These are phyloP conservation scores for Axinella damicornis DNA, from an alignment of 37 sponge, comb jelly and placozoan species.

Conservation along the genomic window DNA sequence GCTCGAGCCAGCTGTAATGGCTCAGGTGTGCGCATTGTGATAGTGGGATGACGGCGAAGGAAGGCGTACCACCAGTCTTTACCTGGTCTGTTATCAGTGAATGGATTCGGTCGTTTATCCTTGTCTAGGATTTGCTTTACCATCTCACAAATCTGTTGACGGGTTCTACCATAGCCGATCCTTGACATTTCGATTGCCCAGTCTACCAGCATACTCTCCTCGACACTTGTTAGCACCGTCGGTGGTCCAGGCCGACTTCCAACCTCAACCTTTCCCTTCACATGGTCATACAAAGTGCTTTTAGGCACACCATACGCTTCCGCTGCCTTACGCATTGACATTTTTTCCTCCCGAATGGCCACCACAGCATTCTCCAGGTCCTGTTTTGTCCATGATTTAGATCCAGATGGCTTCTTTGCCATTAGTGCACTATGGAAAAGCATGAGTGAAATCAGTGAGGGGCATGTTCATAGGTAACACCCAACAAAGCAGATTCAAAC, in stretches of 20 bases:
- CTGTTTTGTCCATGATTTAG: neutral
- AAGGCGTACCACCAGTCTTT: constrained; percentile 62
- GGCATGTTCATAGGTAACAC: no score
- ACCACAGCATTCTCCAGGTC: neutral
- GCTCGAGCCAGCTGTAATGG: constrained; percentile 13
- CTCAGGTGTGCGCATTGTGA: constrained; percentile 23
- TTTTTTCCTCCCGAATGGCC: constrained; percentile 3
- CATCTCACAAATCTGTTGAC: constrained; percentile 21
- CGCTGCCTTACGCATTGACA: constrained; percentile 42
- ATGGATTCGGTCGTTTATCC: constrained; percentile 42
- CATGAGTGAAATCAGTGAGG: no score
- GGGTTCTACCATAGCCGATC: constrained; percentile 54
- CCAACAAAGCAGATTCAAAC: no score
- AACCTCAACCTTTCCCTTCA: constrained; percentile 12
- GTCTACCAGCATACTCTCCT: constrained; percentile 35
- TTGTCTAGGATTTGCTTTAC: constrained; percentile 42
- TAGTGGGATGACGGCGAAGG: constrained; percentile 6
- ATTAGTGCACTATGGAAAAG: no score
- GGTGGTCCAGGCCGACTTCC: constrained; percentile 13
- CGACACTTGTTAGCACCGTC: constrained; percentile 23
- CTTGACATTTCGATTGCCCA: constrained; percentile 35
- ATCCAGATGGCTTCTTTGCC: no score
- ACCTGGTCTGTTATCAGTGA: constrained; percentile 40
- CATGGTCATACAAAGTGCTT: constrained; percentile 51
- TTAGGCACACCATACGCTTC: constrained; percentile 41